phyloP scores from a whole-genome alignment of 1,140 invertebrate genomes.

The Contarinia nasturtii region DNA sequence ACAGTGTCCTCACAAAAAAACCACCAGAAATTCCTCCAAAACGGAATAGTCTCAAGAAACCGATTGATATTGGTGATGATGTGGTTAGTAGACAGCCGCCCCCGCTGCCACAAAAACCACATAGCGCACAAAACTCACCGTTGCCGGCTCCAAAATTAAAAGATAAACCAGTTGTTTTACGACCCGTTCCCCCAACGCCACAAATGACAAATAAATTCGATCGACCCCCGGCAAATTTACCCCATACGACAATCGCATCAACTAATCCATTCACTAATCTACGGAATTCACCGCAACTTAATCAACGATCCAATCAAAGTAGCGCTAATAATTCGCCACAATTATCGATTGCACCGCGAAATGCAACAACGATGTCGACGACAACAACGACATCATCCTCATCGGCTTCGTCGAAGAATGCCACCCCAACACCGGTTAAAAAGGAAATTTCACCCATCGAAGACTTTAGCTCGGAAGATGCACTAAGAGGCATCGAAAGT shows the following conservation, averaged over 20 bases:
- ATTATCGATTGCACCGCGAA: neutral
- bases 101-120: constrained; percentile 16
- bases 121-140: constrained; percentile 20
- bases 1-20: constrained; percentile 9
- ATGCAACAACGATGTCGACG: neutral
- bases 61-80: constrained; percentile 9
- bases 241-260: neutral
- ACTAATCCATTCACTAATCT: constrained; percentile 1
- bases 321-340: too few relatives aligned
- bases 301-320: constrained; percentile 5
- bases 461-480: constrained; percentile 23
- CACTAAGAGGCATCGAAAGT: constrained; percentile 21
- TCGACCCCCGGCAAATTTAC: neutral
- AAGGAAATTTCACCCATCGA: constrained; percentile 15
- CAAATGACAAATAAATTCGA: constrained; percentile 2
- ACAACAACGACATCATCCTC: constrained; percentile 1
- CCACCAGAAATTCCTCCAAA: constrained; percentile 23
- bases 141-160: constrained; percentile 15
- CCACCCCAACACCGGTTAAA: neutral
- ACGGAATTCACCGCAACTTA: constrained; percentile 4
- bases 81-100: constrained; percentile 9
- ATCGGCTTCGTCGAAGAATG: constrained; percentile 1
- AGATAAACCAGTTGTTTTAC: constrained; percentile 10
- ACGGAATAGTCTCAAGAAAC: constrained; percentile 19
- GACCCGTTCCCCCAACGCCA: neutral